Conservation (phyloP, 2,797 vertebrate genomes). For the Alauda arvensis region DNA sequence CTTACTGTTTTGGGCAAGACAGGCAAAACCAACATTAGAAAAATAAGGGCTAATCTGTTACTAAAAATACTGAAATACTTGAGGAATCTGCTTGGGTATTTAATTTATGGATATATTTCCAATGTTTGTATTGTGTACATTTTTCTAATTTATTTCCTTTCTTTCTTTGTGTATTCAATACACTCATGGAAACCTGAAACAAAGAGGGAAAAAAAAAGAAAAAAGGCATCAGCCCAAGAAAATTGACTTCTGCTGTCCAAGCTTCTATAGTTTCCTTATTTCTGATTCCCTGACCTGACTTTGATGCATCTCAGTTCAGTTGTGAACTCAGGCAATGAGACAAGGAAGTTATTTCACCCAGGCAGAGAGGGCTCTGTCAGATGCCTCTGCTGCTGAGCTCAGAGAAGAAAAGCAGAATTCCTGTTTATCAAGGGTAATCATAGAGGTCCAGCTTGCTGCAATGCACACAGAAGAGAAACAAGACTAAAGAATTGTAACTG, state of each 20-base stretch:
- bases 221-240: background rate
- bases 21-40: background rate
- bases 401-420: constrained; percentile 20
- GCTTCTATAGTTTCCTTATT: constrained; percentile 7
- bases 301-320: constrained; percentile 26
- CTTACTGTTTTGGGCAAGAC: background rate
- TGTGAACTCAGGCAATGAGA: constrained; percentile 17
- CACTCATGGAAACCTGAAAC: background rate
- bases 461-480: constrained; percentile 18
- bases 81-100: background rate
- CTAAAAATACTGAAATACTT: background rate
- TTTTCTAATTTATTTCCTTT: background rate
- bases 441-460: background rate
- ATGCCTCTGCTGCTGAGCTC: background rate
- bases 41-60: background rate
- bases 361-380: background rate
- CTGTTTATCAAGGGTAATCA: background rate
- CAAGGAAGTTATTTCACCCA: constrained; percentile 31
- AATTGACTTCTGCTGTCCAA: background rate
- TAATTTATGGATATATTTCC: background rate
- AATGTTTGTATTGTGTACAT: background rate
- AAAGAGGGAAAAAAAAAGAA: fast-evolving
- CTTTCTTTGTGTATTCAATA: background rate
- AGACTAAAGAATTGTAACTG: background rate
- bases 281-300: constrained; percentile 56